phyloP scores from a whole-genome alignment of 1,140 invertebrate species.

The Leptinotarsa texana region DNA sequence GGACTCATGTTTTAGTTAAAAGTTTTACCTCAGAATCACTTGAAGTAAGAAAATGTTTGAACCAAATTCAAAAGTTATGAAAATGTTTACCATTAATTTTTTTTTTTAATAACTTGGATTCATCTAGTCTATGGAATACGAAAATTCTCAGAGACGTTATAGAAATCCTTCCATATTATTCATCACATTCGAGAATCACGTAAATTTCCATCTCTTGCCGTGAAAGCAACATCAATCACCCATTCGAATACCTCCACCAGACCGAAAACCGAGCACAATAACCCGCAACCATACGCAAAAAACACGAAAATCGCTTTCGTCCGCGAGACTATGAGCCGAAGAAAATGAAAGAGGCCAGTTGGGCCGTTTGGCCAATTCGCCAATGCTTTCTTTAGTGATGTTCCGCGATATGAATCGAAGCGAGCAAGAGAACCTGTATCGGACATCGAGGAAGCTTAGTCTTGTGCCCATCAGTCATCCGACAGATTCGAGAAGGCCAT shows the following conservation, averaged over 20 bases:
- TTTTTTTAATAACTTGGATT: no score
- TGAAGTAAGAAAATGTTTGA: no score
- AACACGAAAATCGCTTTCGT: background rate
- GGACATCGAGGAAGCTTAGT: constrained; percentile 64
- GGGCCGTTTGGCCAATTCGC: constrained; percentile 35
- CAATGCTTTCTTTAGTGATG: constrained; percentile 53
- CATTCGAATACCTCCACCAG: background rate
- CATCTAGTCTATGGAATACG: no score
- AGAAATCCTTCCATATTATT: no score
- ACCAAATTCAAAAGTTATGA: no score
- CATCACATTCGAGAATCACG: background rate
- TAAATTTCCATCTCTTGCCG: background rate
- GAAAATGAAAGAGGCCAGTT: constrained; percentile 15
- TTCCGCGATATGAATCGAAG: constrained; percentile 64
- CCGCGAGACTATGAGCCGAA: background rate
- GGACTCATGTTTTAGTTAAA: no score
- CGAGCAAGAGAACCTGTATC: constrained; percentile 65
- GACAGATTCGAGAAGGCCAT: constrained; percentile 41
- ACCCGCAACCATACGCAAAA: background rate
- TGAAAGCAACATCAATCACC: background rate
- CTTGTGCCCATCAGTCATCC: constrained; percentile 49
- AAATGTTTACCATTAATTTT: no score
- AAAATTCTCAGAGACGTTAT: no score
- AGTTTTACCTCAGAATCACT: no score
- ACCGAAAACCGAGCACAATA: background rate